phyloP scores from a whole-genome alignment of 92 coral and sea anemone species.

The Galaxea fascicularis region DNA sequence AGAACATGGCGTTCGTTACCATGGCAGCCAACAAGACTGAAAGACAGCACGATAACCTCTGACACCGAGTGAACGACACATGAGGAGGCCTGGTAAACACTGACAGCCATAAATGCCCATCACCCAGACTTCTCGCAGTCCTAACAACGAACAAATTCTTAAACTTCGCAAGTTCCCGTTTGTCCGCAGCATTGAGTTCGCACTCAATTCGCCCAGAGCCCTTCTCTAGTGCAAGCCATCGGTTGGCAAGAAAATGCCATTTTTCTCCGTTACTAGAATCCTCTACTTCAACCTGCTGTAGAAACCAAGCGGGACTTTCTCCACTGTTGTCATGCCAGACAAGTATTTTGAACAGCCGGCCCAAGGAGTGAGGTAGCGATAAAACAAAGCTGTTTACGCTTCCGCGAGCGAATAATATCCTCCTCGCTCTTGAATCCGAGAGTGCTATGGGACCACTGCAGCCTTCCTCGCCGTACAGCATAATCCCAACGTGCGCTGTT shows the following conservation, averaged over 20 bases:
- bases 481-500: conserved; percentile 80
- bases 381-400: conserved; percentile 78
- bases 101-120: conserved; percentile 88
- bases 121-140: conserved; percentile 82
- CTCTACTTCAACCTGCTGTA: conserved; percentile 72
- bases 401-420: conserved; percentile 83
- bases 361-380: conserved; percentile 71
- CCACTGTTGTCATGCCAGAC: conserved; percentile 93
- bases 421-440: conserved; percentile 64
- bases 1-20: conserved; percentile 91
- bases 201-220: conserved; percentile 79
- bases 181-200: conserved; percentile 68
- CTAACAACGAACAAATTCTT: conserved; percentile 73
- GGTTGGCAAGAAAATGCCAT: conserved; percentile 81
- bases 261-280: conserved; percentile 68
- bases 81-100: conserved; percentile 89
- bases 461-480: conserved; percentile 75
- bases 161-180: conserved; percentile 68
- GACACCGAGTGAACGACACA: conserved; percentile 84
- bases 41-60: conserved; percentile 87
- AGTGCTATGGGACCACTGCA: conserved; percentile 74
- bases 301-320: conserved; percentile 86
- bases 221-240: conserved; percentile 94
- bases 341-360: conserved; percentile 71
- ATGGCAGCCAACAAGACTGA: conserved; percentile 83